Evolutionary conservation across 2,888 invertebrate species (phyloP), one percentile per base, ranked within the genome.

Genomic region (Amphiduros pacificus): DNA sequence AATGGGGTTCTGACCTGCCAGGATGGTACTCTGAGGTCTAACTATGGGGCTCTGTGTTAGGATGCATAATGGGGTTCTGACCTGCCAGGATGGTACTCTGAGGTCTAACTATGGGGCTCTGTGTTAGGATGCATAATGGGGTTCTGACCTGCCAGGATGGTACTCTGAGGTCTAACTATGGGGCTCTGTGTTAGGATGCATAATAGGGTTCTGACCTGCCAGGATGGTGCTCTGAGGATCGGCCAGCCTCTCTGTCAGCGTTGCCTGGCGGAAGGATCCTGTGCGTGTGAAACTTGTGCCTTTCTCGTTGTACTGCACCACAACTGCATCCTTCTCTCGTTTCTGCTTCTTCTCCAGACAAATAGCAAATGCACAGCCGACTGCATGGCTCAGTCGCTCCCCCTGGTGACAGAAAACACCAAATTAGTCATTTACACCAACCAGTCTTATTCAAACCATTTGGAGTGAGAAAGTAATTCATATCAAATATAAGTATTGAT

Each of bases 311-410:
- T 71, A 82, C 14, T 78, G 78, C 11, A 82, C 82, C 0, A 76
- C 73, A 14, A 83, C 81, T 29, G 71, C 93, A 83, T 98, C 97
- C 82, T 95, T 96, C 83, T 99, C 98, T 66, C 98, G 87, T 70
- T 94, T 91, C 84, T 98, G 96, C 84, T 99, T 99, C 76, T 94
- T 89, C 82, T 99, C 99, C 72, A 99, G 85, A 78, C 99, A 99
- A 1, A 97, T 94, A 59, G 97, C 94, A 85, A 99, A 99, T 54
- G 99, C 98, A 86, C 98, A 99, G 44, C 99, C 99, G 29, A 99
- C 99, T 1, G 99, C 99, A 85, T 99, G 99, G 74, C 97, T 97
- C 69, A 99, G 85, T 51, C 99, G 88, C 85, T 99, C 99, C 62
- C 99, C 99, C 89, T 90, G 79, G 40, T 74, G 65, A 28, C 24